These are phyloP conservation scores for Buphagus erythrorhynchus DNA, from an alignment of 2,797 vertebrate genomes.

Conservation along the genomic window DNA sequence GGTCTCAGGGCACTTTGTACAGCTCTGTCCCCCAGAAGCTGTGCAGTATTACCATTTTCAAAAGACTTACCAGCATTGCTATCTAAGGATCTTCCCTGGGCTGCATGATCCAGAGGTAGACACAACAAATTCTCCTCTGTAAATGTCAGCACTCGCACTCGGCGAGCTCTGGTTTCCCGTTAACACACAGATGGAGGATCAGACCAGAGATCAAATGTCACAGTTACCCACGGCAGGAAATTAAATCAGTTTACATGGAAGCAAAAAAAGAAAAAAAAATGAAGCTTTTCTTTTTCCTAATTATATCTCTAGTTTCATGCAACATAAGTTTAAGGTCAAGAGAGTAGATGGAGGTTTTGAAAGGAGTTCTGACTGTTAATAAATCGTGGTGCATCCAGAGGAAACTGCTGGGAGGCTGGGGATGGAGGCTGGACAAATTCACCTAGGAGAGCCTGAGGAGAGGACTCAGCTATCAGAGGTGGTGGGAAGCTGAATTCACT, in stretches of 20 bases:
- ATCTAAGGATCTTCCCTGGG: not conserved
- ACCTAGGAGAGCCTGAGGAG: not conserved
- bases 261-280: not conserved
- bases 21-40: not conserved
- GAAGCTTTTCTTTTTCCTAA: not conserved
- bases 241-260: not conserved
- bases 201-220: conserved; percentile 33
- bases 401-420: not conserved
- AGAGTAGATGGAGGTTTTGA: not conserved
- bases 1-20: not conserved
- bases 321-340: not conserved
- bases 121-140: conserved; percentile 34
- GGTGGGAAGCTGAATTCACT: not conserved
- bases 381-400: not conserved
- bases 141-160: not conserved
- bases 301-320: not conserved
- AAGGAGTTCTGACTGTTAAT: not conserved
- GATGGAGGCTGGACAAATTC: not conserved
- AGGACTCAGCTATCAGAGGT: not conserved
- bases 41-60: not conserved
- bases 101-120: not conserved
- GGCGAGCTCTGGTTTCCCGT: not conserved
- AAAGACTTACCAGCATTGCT: not conserved
- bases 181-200: not conserved
- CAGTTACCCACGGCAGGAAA: not conserved